Base-by-base conservation (phyloP, 2,797 vertebrate genomes). In the Echeneis naucrates region DNA sequence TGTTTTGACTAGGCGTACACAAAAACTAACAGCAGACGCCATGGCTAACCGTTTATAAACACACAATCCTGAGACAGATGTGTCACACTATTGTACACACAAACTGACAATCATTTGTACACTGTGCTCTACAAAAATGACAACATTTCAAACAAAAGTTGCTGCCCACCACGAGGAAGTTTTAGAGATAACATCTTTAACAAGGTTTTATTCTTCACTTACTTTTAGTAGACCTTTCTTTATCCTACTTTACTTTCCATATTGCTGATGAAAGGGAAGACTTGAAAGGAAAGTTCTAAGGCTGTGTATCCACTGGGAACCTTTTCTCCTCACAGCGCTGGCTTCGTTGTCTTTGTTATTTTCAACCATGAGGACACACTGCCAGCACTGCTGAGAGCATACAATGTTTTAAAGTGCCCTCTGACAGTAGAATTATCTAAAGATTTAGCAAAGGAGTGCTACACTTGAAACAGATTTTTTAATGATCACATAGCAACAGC, bases 201-300 rank as follows among this genome's bases (percentile, higher is more conserved):
- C 45, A 72, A 59, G 32, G 45, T 65, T 59, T 76, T 69, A 53
- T 59, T 78, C 59, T 60, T 27, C 4, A 7, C 21, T 81, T 42
- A 48, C 50, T 59, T 40, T 58, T 80, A 44, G 45, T 14, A 78
- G 60, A 72, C 62, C 68, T 68, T 81, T 45, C 19, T 75, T 72
- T 72, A 70, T 79, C 67, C 53, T 37, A 5, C 71, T 75, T 44
- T 74, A 66, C 53, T 30, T 73, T 62, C 24, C 42, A 37, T 67
- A 64, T 72, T 66, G 37, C 57, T 62, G 5, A 63, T 68, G 55
- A 81, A 52, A 74, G 56, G 53, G 68, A 67, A 26, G 52, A 78
- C 81, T 75, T 86, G 66, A 87, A 87, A 85, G 56, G 35, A 65
- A 68, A 81, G 68, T 76, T 88, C 75, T 79, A 23, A 87, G 55